Base-by-base conservation (phyloP, 2,113 vertebrate genomes). In the Natator depressus region DNA sequence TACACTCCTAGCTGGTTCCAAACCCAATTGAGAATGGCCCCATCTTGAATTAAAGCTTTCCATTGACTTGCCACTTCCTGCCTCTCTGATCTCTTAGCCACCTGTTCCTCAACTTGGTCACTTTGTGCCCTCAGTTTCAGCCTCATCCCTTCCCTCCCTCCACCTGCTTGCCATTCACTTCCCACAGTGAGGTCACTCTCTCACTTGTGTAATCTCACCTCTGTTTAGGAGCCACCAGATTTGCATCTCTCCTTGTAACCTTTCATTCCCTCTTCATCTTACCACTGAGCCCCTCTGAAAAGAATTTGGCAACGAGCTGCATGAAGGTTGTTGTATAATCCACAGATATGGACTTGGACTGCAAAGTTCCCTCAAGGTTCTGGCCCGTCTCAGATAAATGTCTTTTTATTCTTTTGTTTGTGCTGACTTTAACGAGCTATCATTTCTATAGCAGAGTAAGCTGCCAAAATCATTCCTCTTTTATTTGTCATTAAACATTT, bases 181-280 rank as follows among this genome's bases (percentile, higher is more conserved):
- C 38, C 49, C 29, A 20, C 25, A 20, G 29, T 17, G 49, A 29
- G 27, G 49, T 50, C 78, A 50, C 49, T 22, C 9, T n/a, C 49
- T 47, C 49, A 22, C 9, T 51, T n/a, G 8, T 20, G 79, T 79
- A 25, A 80, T 82, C 10, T 25, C 0, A 0, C 7, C 13, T 5
- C 81, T 0, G 1, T 22, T 59, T 0, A 0, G 2, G 6, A 72
- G 85, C 22, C 46, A 17, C 80, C 0, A 0, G 25, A 49, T 54
- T 38, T 38, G 69, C 82, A 0, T 42, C 65, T 72, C n/a, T 38
- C 65, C n/a, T 69, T 69, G 22, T 38, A 62, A 62, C n/a, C 65
- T 72, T 72, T 38, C n/a, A 22, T 35, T 72, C 65, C n/a, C n/a
- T 38, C 35, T 38, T 72, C 65, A 10, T 22, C 35, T 72, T 72